These are phyloP conservation scores for Cydia amplana DNA, from an alignment of 1,140 invertebrate species.

Conservation along the genomic window DNA sequence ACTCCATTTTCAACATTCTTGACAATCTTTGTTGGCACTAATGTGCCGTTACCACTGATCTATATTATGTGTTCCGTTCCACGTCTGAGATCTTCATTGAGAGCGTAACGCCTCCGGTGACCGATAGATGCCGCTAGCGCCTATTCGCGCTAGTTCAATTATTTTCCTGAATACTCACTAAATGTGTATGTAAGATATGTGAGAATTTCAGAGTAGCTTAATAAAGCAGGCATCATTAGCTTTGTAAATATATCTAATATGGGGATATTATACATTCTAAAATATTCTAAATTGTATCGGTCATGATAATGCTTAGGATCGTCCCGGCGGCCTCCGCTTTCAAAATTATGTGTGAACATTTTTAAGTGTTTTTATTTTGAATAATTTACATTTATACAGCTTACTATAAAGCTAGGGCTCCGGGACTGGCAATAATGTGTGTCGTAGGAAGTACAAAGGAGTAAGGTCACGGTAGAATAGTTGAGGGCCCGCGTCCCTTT, in stretches of 20 bases:
- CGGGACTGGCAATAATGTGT: conserved; percentile 48
- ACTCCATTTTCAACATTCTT: no score
- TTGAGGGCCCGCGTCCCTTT: conserved; percentile 44
- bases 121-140: no score
- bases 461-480: conserved; percentile 34
- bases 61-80: no score
- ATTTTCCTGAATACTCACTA: background rate
- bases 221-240: background rate
- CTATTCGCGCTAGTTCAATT: background rate
- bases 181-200: background rate
- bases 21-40: no score
- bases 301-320: background rate
- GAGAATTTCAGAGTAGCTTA: background rate
- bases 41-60: no score
- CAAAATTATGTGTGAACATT: conserved; percentile 31
- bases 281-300: background rate
- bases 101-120: no score
- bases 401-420: background rate
- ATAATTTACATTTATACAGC: conserved; percentile 9
- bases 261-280: background rate
- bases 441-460: conserved; percentile 65
- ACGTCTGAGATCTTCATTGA: no score
- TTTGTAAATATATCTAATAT: background rate
- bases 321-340: conserved; percentile 6
- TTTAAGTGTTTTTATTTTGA: background rate